Evolutionary conservation across 2,113 vertebrate genomes (phyloP).

Genomic region (Galbula dea): DNA sequence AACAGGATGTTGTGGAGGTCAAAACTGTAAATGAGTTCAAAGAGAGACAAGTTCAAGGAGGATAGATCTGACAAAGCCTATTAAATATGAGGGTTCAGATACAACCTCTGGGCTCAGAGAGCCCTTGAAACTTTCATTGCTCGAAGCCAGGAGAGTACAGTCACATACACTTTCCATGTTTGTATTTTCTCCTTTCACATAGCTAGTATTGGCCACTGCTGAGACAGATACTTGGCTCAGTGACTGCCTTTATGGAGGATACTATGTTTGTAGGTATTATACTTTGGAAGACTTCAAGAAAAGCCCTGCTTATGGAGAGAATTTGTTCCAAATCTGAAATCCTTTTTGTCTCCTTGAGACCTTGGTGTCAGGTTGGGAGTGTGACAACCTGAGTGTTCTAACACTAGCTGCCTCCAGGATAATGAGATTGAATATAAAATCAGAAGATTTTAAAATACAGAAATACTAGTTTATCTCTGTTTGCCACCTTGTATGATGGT

Average conservation of each 20-base stretch:
- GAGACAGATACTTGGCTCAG: slow-evolving; percentile 35
- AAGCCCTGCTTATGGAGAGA: neutral
- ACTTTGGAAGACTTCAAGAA: neutral
- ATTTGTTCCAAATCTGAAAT: neutral
- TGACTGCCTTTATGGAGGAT: neutral
- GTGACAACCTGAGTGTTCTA: neutral
- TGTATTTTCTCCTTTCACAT: neutral
- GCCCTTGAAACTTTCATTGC: neutral
- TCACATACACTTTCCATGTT: neutral
- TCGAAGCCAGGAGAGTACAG: neutral
- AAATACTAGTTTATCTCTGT: neutral
- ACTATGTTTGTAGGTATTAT: neutral
- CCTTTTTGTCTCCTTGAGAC: neutral
- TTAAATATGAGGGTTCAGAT: slow-evolving; percentile 46
- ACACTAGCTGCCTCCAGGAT: neutral
- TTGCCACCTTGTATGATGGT: neutral
- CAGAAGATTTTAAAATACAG: neutral
- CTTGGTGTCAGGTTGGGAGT: neutral
- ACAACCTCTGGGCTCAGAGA: neutral
- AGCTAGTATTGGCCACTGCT: neutral
- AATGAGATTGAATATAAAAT: neutral
- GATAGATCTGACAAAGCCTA: slow-evolving; percentile 37
- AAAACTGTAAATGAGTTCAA: slow-evolving; percentile 62
- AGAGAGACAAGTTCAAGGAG: slow-evolving; percentile 50
- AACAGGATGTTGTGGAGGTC: slow-evolving; percentile 63